Evolutionary conservation across 2,888 invertebrate species (phyloP).

Genomic region (Caenorhabditis sulstoni): DNA sequence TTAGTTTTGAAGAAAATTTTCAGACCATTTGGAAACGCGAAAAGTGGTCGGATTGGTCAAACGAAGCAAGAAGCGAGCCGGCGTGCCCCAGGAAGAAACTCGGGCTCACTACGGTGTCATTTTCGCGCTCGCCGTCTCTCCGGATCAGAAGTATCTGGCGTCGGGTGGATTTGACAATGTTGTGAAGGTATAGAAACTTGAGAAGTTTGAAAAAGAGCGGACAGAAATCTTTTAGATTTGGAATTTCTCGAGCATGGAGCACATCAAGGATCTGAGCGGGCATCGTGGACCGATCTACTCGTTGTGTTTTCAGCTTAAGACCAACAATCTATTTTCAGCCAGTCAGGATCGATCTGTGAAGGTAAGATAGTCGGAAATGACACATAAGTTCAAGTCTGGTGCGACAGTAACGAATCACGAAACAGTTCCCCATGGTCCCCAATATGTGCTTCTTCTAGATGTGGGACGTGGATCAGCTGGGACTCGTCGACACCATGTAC

Average conservation of each 20-base stretch:
- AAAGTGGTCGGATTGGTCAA: constrained; percentile 73
- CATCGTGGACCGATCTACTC: constrained; percentile 75
- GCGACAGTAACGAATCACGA: too few species aligned
- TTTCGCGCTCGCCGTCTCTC: constrained; percentile 73
- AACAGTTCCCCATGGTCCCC: too few species aligned
- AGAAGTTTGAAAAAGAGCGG: constrained; percentile 75
- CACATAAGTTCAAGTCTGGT: too few species aligned
- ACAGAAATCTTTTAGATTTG: constrained; percentile 59
- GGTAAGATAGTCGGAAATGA: constrained; percentile 51
- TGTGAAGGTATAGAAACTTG: too few species aligned
- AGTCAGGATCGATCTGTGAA: constrained; percentile 75
- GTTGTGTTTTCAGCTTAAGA: constrained; percentile 70
- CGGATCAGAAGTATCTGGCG: constrained; percentile 74
- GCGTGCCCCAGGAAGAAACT: constrained; percentile 31
- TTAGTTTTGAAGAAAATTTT: constrained; percentile 34
- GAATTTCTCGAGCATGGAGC: constrained; percentile 71
- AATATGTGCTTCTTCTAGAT: constrained; percentile 87
- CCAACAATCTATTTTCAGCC: constrained; percentile 75
- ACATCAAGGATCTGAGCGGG: constrained; percentile 71
- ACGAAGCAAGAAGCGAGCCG: constrained; percentile 63
- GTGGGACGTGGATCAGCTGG: constrained; percentile 96
- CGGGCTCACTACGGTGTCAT: constrained; percentile 73
- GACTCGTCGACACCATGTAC: constrained; percentile 83
- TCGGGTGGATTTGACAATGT: constrained; percentile 75
- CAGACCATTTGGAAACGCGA: constrained; percentile 68